Conservation (phyloP, 2,888 invertebrate species). For the Patella caerulea region DNA sequence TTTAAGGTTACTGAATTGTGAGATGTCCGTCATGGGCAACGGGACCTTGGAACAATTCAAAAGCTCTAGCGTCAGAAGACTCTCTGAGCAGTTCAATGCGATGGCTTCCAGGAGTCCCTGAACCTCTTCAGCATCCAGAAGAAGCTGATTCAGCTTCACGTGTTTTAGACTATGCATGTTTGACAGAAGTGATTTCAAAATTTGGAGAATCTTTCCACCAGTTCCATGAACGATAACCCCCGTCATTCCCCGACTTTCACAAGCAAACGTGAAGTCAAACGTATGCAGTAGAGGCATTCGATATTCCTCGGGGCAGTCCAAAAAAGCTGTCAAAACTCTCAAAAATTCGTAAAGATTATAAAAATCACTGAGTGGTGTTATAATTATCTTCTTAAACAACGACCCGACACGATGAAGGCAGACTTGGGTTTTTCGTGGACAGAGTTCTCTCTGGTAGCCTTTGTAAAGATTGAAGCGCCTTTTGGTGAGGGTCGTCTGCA, state of each 20-base stretch:
- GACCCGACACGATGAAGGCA: slow-evolving; percentile 81
- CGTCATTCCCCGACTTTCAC: slow-evolving; percentile 59
- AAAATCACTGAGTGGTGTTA: slow-evolving; percentile 83
- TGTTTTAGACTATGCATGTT: slow-evolving; percentile 78
- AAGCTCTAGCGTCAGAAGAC: slow-evolving; percentile 78
- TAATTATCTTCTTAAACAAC: slow-evolving; percentile 78
- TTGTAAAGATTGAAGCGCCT: slow-evolving; percentile 85
- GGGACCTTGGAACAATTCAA: slow-evolving; percentile 82
- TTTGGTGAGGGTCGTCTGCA: slow-evolving; percentile 82
- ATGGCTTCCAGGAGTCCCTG: slow-evolving; percentile 82
- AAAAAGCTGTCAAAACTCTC: slow-evolving; percentile 84
- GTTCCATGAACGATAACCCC: slow-evolving; percentile 79
- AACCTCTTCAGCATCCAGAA: slow-evolving; percentile 80
- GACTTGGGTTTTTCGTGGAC: slow-evolving; percentile 65
- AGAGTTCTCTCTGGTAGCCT: slow-evolving; percentile 83
- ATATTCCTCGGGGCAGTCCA: slow-evolving; percentile 73
- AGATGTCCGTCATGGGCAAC: slow-evolving; percentile 82
- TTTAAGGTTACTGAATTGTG: slow-evolving; percentile 82
- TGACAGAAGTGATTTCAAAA: slow-evolving; percentile 76
- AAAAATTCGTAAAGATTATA: slow-evolving; percentile 88
- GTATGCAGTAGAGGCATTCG: slow-evolving; percentile 59
- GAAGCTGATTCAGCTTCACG: slow-evolving; percentile 81
- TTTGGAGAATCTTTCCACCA: slow-evolving; percentile 75
- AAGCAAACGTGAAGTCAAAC: slow-evolving; percentile 81
- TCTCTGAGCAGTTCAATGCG: slow-evolving; percentile 76